Base-by-base conservation (phyloP, 1,140 invertebrate species). In the Holcopasites calliopsidis region DNA sequence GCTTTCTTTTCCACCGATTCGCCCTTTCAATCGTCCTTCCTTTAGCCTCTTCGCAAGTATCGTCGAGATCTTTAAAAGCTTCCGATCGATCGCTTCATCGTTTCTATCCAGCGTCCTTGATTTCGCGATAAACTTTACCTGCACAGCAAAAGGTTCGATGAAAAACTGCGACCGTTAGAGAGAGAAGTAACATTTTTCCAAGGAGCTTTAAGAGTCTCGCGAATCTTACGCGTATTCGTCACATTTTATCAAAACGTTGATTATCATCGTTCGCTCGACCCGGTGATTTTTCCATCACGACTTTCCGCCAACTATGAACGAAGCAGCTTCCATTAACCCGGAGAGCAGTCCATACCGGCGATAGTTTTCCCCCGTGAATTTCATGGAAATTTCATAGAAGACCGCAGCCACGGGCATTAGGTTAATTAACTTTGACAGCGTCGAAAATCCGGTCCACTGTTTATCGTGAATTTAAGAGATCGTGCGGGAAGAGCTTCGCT, bases 11-110 rank as follows among this genome's bases (percentile, higher is more conserved):
- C 18, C 38, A 13, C 26, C 40, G 61, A 65, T 42, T 42, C 49
- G 26, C 49, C 38, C 55, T 80, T 76, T 49, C 5, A 54, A 33
- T 31, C 49, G 70, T 5, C 26, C 55, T 69, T 26, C 76, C 44
- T 68, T 80, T 60, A 40, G 52, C 52, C 40, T 64, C n/a, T 62
- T 62, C 44, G 38, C 75, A 71, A 81, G 79, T 77, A 82, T 82
- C 80, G 79, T 77, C 65, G 65, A 77, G 80, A 69, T 76, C 69
- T 74, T 81, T 82, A 77, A 82, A 81, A 81, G 80, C 80, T 81
- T 64, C 23, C 58, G 49, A 65, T 76, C 65, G 52, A 68, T n/a
- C 28, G 38, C 26, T 16, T n/a, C n/a, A n/a, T n/a, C n/a, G n/a
- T n/a, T n/a, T n/a, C n/a, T n/a, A n/a, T n/a, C n/a, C n/a, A n/a